These are phyloP conservation scores for Enteromius anoplus DNA, from an alignment of 2,797 vertebrate species.

Conservation along the genomic window DNA sequence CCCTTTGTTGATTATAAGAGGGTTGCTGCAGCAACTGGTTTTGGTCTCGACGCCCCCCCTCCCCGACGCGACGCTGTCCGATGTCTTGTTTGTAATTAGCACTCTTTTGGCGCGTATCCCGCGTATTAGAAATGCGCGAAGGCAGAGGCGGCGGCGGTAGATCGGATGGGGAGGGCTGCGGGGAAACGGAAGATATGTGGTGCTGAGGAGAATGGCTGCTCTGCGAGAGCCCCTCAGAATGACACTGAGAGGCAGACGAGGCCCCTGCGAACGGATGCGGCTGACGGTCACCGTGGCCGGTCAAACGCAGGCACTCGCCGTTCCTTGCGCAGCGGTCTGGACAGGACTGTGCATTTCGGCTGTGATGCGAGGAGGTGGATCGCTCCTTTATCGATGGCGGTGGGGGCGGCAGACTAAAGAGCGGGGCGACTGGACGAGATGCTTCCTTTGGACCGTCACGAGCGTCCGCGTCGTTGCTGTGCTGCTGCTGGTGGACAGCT, in stretches of 20 bases:
- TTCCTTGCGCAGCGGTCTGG: conserved; percentile 72
- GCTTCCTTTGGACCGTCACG: conserved; percentile 65
- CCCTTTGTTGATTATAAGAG: conserved; percentile 74
- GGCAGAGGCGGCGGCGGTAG: conserved; percentile 69
- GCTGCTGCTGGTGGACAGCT: conserved; percentile 78
- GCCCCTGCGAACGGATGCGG: conserved; percentile 74
- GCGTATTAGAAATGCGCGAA: conserved; percentile 70
- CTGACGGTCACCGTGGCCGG: conserved; percentile 61
- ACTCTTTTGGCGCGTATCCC: conserved; percentile 70
- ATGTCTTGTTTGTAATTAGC: conserved; percentile 75
- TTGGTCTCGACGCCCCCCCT: conserved; percentile 76
- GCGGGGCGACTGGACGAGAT: conserved; percentile 67
- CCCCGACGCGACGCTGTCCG: conserved; percentile 76
- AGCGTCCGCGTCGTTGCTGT: conserved; percentile 64
- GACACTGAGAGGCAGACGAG: conserved; percentile 69
- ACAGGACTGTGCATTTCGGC: conserved; percentile 77
- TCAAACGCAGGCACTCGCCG: conserved; percentile 69
- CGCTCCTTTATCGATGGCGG: conserved; percentile 77
- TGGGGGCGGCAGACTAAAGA: conserved; percentile 80
- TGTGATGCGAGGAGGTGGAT: conserved; percentile 71
- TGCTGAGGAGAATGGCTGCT: conserved; percentile 71
- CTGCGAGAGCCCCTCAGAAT: conserved; percentile 69
- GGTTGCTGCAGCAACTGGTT: conserved; percentile 77
- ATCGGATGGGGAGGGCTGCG: conserved; percentile 75
- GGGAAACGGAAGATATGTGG: conserved; percentile 66